Evolutionary conservation across 2,888 invertebrate species (phyloP), one percentile per base, ranked within the genome.

Genomic region (Hypolimnas misippus): DNA sequence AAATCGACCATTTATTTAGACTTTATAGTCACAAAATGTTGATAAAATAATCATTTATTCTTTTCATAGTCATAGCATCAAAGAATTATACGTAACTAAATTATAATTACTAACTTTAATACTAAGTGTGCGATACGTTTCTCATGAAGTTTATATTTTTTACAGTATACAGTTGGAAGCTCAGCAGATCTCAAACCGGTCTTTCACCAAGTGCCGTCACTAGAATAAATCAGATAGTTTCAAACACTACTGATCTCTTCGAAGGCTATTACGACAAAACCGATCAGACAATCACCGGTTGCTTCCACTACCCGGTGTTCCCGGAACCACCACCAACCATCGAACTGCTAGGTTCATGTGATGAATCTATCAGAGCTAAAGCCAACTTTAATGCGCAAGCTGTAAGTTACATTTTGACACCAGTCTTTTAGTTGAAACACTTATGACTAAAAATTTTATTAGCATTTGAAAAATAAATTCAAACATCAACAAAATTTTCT

Each of bases 111-210:
- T n/a, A n/a, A n/a, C n/a, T n/a, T n/a, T n/a, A n/a, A n/a, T n/a
- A n/a, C n/a, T n/a, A n/a, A n/a, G n/a, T n/a, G n/a, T n/a, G n/a
- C n/a, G n/a, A n/a, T n/a, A n/a, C n/a, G n/a, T n/a, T n/a, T n/a
- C n/a, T n/a, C n/a, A n/a, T n/a, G n/a, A n/a, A n/a, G n/a, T n/a
- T n/a, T n/a, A n/a, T n/a, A n/a, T n/a, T n/a, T n/a, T n/a, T n/a
- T n/a, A 1, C 75, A 91, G 89, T 89, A 6, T 87, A 78, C 81
- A 89, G 89, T 67, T 91, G 89, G 89, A 87, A 86, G 63, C 76
- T 89, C 0, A 81, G 85, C 66, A 77, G 82, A 60, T 72, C 75
- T 4, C 78, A 77, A 2, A 38, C 53, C 0, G 82, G 81, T 1
- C 73, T 88, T 0, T 81, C 86, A 0, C 35, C 63, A 4, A 63